phyloP scores from a whole-genome alignment of 1,140 invertebrate species.

The Rhizoglyphus robini region DNA sequence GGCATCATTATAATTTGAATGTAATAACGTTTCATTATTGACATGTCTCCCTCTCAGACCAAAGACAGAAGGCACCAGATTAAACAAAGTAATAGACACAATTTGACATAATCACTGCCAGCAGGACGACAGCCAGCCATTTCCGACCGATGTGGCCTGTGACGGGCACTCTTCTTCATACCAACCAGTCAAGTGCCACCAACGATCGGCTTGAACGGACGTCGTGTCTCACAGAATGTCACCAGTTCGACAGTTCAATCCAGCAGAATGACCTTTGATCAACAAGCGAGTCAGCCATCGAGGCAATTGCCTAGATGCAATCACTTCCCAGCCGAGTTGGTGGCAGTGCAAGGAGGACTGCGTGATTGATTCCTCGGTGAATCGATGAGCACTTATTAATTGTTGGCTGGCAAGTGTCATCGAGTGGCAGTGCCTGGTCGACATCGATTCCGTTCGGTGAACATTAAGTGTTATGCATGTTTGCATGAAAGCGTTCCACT shows the following conservation, averaged over 20 bases:
- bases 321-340: not conserved
- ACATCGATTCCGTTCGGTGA: not conserved
- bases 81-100: not conserved
- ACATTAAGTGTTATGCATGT: not conserved
- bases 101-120: not conserved
- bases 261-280: too few species aligned
- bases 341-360: not conserved
- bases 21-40: conserved; percentile 13
- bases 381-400: conserved; percentile 6
- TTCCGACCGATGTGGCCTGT: conserved; percentile 3
- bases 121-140: not conserved
- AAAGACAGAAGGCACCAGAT: conserved; percentile 2
- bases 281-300: too few species aligned
- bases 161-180: too few species aligned
- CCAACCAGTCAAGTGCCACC: too few species aligned
- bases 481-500: too few species aligned
- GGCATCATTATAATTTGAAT: conserved; percentile 11
- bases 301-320: too few species aligned
- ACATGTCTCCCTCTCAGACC: not conserved
- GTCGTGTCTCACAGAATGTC: too few species aligned
- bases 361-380: not conserved
- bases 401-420: not conserved
- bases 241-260: too few species aligned
- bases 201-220: too few species aligned
- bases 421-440: not conserved